Evolutionary conservation across 2,888 invertebrate species (phyloP), one percentile per base, ranked within the genome.

Genomic region (Drosophila lutescens): DNA sequence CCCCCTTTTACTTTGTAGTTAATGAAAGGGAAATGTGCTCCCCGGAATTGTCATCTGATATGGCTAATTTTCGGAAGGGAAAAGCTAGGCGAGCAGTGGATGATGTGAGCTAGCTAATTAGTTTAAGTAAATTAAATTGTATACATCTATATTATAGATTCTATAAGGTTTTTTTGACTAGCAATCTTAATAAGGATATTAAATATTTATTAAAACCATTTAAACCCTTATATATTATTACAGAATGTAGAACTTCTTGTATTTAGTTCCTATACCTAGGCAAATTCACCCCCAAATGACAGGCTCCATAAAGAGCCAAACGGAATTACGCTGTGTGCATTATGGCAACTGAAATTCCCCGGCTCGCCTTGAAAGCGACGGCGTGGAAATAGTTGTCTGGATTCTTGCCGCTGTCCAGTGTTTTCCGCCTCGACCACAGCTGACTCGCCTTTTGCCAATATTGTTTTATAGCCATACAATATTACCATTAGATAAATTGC

Each of bases 381-480:
- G n/a, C 50, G 36, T 44, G 43, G 49, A 61, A 50, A 77, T 83
- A 76, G 73, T 77, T 73, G 49, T 15, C 30, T 36, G 36, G 10
- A 34, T 26, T 15, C 23, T 23, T 8, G 9, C 12, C 26, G 13
- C 23, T 53, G 58, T 50, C 57, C 30, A 23, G 43, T 12, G 17
- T 46, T 55, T 53, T 50, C 53, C 41, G 36, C 30, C 43, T 12
- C 17, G 26, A 43, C 55, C 53, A 50, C 63, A 38, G 47, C 59
- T 62, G 80, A 70, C 86, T 78, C 76, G 86, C 86, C 88, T 82
- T 88, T 82, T 59, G 77, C 88, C 86, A 83, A 83, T 83, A 83
- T 83, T 83, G 84, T 83, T 83, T 83, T 83, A 83, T 88, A 73
- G 83, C 88, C 88, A 79, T 88, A 88, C 88, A 83, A 86, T 83